Evolutionary conservation across 2,888 invertebrate species (phyloP), one percentile per base, ranked within the genome.

Genomic region (Watsonalla binaria): DNA sequence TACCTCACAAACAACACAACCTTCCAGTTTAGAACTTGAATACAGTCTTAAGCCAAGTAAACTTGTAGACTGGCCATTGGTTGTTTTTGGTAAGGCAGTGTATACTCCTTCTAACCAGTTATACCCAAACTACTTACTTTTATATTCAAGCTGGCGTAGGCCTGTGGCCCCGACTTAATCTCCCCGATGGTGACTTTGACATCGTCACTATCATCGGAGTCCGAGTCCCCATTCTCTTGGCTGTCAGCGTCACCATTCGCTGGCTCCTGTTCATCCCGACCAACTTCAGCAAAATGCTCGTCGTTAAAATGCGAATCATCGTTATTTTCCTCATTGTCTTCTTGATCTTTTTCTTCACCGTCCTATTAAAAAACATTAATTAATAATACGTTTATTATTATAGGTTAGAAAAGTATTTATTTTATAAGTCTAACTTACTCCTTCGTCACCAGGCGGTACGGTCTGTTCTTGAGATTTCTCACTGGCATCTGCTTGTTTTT

Each of bases 131-230:
- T 48, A 61, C 67, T 66, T 60, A 90, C 91, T 71, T 96, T 96
- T 7, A 96, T 95, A 72, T 96, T 96, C 50, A 95, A 81, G 66
- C 93, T 93, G 9, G 93, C 92, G 72, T 95, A 95, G 5, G 94
- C 92, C 47, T 94, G 92, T 0, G 94, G 92, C 0, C 94, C 94
- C 0, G 96, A 93, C 80, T 96, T 96, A 51, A 96, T 95, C 73
- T 96, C 97, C 4, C 97, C 98, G 70, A 98, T 98, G 0, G 97
- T 97, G 58, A 98, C 97, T 86, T 98, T 96, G 7, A 98, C 95
- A 75, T 97, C 96, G 76, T 97, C 97, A 62, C 94, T 94, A 70
- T 95, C 95, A 60, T 96, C 95, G 2, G 94, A 94, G 62, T 92
- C 92, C 0, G 91, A 85, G 59, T 94, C 93, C 0, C 92, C 94